Percentiles rank a stretch among this genome's conserved stretches.
phyloP scores from a whole-genome alignment of 2,113 vertebrate genomes.

The Megaceryle maxima region DNA sequence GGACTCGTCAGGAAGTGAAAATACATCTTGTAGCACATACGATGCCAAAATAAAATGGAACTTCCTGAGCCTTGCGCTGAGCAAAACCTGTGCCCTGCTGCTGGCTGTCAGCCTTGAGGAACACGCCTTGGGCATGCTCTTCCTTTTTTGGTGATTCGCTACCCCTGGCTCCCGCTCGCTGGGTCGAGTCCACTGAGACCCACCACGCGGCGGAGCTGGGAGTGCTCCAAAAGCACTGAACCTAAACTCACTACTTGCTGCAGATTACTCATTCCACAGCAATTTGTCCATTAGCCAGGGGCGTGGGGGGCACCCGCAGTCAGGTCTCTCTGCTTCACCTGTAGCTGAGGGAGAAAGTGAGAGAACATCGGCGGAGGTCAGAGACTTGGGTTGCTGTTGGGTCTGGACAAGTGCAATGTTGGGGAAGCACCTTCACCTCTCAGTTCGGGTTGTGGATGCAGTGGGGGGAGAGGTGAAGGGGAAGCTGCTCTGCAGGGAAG shows the following conservation, averaged over 20 bases:
- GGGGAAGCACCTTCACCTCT: not conserved
- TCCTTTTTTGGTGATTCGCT: not conserved
- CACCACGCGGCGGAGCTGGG: not conserved
- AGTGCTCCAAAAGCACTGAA: not conserved
- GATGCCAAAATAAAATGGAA: not conserved
- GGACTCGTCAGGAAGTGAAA: not conserved
- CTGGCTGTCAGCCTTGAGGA: not conserved
- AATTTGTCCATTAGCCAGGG: not conserved
- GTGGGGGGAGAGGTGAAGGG: not conserved
- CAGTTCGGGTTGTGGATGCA: not conserved
- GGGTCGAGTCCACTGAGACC: not conserved
- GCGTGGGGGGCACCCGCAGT: not conserved
- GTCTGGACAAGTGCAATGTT: not conserved
- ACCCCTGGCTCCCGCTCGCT: not conserved
- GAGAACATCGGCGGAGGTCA: not conserved
- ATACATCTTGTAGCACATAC: not conserved
- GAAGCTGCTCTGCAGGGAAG: not conserved
- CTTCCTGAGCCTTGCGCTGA: not conserved
- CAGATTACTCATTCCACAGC: not conserved
- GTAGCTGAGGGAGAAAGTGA: not conserved
- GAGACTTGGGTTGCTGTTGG: not conserved
- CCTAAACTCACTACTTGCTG: not conserved
- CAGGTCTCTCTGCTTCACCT: accelerated
- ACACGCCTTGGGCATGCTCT: accelerated
- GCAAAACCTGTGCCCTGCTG: not conserved